Base-by-base conservation (phyloP, 2,888 invertebrate genomes). In the Deilephila elpenor region DNA sequence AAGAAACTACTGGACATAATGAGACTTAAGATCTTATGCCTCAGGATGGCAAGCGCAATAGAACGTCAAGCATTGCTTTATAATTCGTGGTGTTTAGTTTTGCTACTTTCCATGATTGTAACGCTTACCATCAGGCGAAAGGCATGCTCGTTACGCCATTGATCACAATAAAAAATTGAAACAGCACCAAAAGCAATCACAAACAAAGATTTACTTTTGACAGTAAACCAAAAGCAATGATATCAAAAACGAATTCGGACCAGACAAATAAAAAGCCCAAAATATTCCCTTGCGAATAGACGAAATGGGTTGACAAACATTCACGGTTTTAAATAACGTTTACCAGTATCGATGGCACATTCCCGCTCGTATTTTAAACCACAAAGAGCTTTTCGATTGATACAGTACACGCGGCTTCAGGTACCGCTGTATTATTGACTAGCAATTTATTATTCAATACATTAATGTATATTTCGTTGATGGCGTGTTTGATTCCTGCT, bases 371-470 rank as follows among this genome's bases (percentile, higher is more conserved):
- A 62, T 64, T 64, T 64, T 61, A 20, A 64, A 64, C 64, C 64
- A 44, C 64, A 64, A 64, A 64, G 44, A 44, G 64, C 64, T 64
- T 64, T 64, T 44, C 37, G 64, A 37, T 64, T 64, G 64, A 20
- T 62, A 37, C 64, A 44, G 37, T n/a, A n/a, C n/a, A 62, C 19
- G 19, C 11, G n/a, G 37, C 7, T 37, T 37, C n/a, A 32, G 19
- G 19, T 8, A 20, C 11, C 34, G 20, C n/a, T 64, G 19, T 37
- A 37, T 20, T 64, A 37, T 37, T 20, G 64, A 64, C 64, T 20
- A 64, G 64, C 44, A 14, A 64, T 64, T 64, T 64, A 64, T 44
- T 44, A 44, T 61, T 61, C 17, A 64, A 64, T 64, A 20, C 37
- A 14, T 44, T 37, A 64, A 64, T 25, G 37, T 64, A n/a, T 34